These are phyloP conservation scores for Metalampra italica DNA, from an alignment of 2,888 invertebrate species.

Conservation along the genomic window DNA sequence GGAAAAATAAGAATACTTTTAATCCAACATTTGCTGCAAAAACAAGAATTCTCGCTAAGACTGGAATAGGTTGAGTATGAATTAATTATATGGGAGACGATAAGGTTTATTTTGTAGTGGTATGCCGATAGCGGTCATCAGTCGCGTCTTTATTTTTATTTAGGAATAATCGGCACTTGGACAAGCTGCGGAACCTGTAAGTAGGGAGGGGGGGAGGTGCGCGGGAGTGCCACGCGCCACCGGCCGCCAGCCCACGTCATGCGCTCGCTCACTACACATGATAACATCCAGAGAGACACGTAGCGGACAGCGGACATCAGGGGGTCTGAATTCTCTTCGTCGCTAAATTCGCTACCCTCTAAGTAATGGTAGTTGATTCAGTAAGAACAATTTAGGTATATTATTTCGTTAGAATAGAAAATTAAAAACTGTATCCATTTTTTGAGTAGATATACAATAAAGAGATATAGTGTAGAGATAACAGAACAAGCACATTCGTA, in stretches of 20 bases:
- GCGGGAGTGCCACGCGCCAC: conserved; percentile 34
- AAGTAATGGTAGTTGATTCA: too few relatives aligned
- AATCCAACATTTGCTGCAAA: conserved; percentile 38
- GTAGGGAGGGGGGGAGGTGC: conserved; percentile 9
- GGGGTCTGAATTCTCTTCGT: too few relatives aligned
- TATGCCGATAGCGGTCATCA: conserved; percentile 30
- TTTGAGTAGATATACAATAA: too few relatives aligned
- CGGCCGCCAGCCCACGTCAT: background rate
- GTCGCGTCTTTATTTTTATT: conserved; percentile 45
- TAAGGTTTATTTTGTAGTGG: conserved; percentile 29
- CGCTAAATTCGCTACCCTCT: too few relatives aligned
- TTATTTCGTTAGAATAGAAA: too few relatives aligned
- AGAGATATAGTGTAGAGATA: too few relatives aligned
- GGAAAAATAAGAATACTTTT: conserved; percentile 29
- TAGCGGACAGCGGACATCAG: too few relatives aligned
- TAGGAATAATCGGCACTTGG: conserved; percentile 34
- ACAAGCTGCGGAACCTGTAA: conserved; percentile 21
- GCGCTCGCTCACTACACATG: background rate
- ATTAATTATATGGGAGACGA: conserved; percentile 11
- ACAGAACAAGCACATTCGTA: too few relatives aligned
- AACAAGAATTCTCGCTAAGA: conserved; percentile 36
- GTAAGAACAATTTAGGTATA: too few relatives aligned
- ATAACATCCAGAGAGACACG: too few relatives aligned
- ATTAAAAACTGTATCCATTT: too few relatives aligned
- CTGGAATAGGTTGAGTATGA: conserved; percentile 27